Conservation (phyloP, 1,140 invertebrate genomes). For the Tetragnatha versicolor region DNA sequence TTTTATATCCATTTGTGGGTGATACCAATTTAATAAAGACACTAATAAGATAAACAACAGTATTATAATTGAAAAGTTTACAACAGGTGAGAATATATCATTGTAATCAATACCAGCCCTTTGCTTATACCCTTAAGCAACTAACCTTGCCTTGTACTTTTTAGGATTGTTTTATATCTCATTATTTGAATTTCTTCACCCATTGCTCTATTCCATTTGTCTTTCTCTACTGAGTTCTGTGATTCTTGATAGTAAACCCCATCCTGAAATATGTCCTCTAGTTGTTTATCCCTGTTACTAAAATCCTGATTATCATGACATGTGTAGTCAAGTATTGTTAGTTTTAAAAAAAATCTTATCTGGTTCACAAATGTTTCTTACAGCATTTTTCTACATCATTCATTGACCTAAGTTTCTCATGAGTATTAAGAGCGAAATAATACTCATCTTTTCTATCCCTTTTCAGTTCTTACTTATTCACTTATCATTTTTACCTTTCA, state of each 20-base stretch:
- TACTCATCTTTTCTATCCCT: not conserved
- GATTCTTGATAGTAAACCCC: slow-evolving; percentile 33
- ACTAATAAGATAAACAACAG: slow-evolving; percentile 56
- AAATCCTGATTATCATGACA: too few species aligned
- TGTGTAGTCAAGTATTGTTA: not conserved
- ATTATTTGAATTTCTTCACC: slow-evolving; percentile 7
- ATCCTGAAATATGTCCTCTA: too few species aligned
- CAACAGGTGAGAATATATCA: slow-evolving; percentile 57
- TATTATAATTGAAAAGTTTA: slow-evolving; percentile 53
- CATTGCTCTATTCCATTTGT: slow-evolving; percentile 28
- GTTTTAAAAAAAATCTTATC: not conserved
- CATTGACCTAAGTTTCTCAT: not conserved
- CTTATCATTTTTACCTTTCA: not conserved
- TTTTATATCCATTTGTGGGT: slow-evolving; percentile 58
- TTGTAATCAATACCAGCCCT: slow-evolving; percentile 56
- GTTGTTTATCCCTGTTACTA: too few species aligned
- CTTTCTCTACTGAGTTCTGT: not conserved
- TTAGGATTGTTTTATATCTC: slow-evolving; percentile 6
- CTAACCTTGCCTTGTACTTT: slow-evolving; percentile 60
- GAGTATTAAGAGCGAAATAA: not conserved
- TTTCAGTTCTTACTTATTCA: not conserved
- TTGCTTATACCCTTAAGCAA: slow-evolving; percentile 59
- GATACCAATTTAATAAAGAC: slow-evolving; percentile 41
- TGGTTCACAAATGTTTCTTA: not conserved
- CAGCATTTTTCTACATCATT: not conserved